phyloP scores from a whole-genome alignment of 2,797 vertebrate genomes.

The Melanotaenia trifasciata region DNA sequence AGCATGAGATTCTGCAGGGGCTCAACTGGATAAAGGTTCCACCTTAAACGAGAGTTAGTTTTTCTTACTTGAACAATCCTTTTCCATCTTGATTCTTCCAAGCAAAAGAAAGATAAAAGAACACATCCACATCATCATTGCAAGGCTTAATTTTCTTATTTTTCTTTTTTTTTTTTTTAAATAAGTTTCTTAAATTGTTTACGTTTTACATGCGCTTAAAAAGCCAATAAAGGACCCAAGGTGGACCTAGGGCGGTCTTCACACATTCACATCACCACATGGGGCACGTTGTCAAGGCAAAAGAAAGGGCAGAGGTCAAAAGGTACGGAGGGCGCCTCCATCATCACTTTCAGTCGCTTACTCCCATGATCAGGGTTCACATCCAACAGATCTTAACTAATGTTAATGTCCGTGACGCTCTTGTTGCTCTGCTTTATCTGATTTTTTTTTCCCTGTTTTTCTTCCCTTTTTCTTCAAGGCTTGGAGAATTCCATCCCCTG shows the following conservation, averaged over 20 bases:
- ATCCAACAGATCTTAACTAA: constrained; percentile 68
- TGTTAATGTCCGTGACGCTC: constrained; percentile 59
- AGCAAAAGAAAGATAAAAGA: constrained; percentile 89
- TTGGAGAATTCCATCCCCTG: constrained; percentile 73
- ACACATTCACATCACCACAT: constrained; percentile 92
- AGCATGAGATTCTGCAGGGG: constrained; percentile 67
- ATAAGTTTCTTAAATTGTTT: constrained; percentile 86
- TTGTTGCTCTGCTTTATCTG: constrained; percentile 54
- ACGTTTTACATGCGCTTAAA: constrained; percentile 90
- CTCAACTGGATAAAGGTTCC: constrained; percentile 85
- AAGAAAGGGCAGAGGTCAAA: constrained; percentile 87
- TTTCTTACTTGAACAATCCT: constrained; percentile 84
- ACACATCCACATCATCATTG: constrained; percentile 89
- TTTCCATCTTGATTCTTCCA: constrained; percentile 83
- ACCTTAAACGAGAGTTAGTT: constrained; percentile 84
- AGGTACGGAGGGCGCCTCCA: constrained; percentile 81
- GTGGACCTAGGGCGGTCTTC: constrained; percentile 85
- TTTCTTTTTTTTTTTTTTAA: constrained; percentile 77
- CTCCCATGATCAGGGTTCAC: constrained; percentile 57
- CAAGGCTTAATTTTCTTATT: constrained; percentile 87
- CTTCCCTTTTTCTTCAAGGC: constrained; percentile 55
- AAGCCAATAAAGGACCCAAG: constrained; percentile 88
- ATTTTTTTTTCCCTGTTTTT: constrained; percentile 14
- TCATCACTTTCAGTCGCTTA: constrained; percentile 73
- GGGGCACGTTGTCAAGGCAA: constrained; percentile 91